Base-by-base conservation (phyloP, 2,113 vertebrate genomes). In the Aepyceros melampus region DNA sequence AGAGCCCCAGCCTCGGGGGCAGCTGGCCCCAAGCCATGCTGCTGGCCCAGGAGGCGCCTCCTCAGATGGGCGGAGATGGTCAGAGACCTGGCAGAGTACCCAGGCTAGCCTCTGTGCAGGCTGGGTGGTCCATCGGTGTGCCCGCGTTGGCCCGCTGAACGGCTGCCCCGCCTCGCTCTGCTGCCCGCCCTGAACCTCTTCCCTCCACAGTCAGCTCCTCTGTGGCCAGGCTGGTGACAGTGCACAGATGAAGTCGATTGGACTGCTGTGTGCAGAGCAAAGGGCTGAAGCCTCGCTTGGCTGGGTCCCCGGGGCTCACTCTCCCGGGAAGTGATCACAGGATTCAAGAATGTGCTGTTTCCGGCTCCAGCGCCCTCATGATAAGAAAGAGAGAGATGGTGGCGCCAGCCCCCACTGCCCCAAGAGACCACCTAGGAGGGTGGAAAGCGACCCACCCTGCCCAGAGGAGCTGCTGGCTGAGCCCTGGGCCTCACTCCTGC, bases 301-400 rank as follows among this genome's bases (percentile, higher is more conserved):
- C 96, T 81, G 92, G 78, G 88, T 83, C 85, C 74, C 74, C 55
- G 1, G 64, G 56, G 89, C 71, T 67, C 1, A 25, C 92, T 90
- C 83, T 21, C 81, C 78, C n/a, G 90, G 94, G 93, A 76, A 58
- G 62, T 89, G 95, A 95, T 81, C 95, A 67, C 89, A 89, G 90
- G 67, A 43, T 53, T 78, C 88, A 88, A 96, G 98, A 95, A 97
- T 85, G 90, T 17, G 64, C 62, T 2, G 1, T 14, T 92, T 95
- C 71, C 62, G 79, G 83, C 91, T 87, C 76, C 89, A 51, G 88
- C 0, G 5, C 71, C 79, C 92, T 64, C 23, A 0, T 17, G 40
- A 76, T 78, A 27, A 86, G 82, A 19, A 55, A 8, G 2, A 83
- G 51, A n/a, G 81, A 0, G 8, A 33, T 11, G 0, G 78, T 51